Evolutionary conservation across 2,113 vertebrate species (phyloP), one percentile per base, ranked within the genome.

Genomic region (Turdus rufiventris): DNA sequence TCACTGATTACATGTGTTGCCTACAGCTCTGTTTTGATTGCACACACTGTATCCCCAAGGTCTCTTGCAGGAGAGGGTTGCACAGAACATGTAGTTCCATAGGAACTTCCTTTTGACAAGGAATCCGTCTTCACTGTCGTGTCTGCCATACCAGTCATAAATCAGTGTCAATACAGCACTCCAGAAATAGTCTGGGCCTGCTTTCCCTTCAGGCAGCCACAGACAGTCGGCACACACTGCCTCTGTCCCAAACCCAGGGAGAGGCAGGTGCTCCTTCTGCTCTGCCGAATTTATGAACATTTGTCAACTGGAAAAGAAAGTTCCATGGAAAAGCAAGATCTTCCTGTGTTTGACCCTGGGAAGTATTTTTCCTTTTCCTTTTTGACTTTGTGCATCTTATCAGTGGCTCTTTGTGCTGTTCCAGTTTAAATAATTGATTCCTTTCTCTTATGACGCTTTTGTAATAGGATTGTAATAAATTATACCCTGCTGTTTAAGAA

Each of bases 121-220:
- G 88, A 96, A 43, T 74, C 62, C 91, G 36, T 86, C 94, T 92
- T 51, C 53, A 48, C 74, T 67, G 45, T 67, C 10, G 0, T 63
- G 61, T 89, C 70, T 95, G 67, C 92, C 87, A 84, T 58, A 87
- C 36, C 31, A 67, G 65, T 80, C 71, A 93, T 94, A 96, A 97
- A 97, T 93, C 81, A 85, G 43, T 81, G 45, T 90, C 75, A 78
- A 34, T 71, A 54, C 51, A 78, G 24, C 5, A 36, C 79, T 89
- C 47, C n/a, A 70, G 72, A 83, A 95, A 70, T 28, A 61, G n/a
- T 82, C 60, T 82, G 47, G 65, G 88, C 89, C 94, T 92, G 77
- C 56, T 82, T 45, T 92, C 72, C 78, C 62, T 93, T 77, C 65
- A 88, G 91, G 80, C 83, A 88, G 29, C 80, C 48, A 72, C 33